phyloP scores from a whole-genome alignment of 2,113 vertebrate genomes.

The Sardina pilchardus region DNA sequence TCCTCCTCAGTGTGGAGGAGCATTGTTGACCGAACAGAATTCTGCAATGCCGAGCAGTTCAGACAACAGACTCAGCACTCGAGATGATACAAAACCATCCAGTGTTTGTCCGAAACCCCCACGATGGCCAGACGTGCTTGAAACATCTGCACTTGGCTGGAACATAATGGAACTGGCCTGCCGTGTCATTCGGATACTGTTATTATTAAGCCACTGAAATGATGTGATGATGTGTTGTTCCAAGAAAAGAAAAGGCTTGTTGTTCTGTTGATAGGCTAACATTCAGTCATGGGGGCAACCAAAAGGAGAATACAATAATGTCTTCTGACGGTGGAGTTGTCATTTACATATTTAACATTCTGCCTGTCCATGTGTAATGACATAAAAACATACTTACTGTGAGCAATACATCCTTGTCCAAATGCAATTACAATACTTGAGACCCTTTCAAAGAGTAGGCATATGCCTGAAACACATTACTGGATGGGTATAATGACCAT shows the following conservation, averaged over 20 bases:
- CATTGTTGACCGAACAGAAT: neutral
- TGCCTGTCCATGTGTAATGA: neutral
- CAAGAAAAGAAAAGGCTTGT: neutral
- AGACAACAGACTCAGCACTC: conserved; percentile 7
- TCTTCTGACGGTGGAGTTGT: neutral
- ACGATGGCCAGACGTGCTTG: neutral
- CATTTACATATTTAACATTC: neutral
- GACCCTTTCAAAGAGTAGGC: neutral
- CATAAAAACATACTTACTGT: neutral
- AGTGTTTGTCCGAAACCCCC: conserved; percentile 11
- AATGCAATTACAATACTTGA: neutral
- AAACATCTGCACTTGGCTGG: conserved; percentile 2
- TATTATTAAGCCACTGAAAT: neutral
- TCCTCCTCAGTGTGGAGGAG: neutral
- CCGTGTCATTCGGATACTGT: neutral
- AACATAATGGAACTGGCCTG: neutral
- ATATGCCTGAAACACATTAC: neutral
- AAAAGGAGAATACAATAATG: neutral
- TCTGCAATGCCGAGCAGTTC: neutral
- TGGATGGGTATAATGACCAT: neutral
- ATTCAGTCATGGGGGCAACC: neutral
- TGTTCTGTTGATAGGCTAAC: neutral
- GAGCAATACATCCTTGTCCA: neutral
- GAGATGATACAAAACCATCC: neutral
- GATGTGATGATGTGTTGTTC: neutral